Conservation (phyloP, 2,113 vertebrate genomes). For the Cygnus atratus region DNA sequence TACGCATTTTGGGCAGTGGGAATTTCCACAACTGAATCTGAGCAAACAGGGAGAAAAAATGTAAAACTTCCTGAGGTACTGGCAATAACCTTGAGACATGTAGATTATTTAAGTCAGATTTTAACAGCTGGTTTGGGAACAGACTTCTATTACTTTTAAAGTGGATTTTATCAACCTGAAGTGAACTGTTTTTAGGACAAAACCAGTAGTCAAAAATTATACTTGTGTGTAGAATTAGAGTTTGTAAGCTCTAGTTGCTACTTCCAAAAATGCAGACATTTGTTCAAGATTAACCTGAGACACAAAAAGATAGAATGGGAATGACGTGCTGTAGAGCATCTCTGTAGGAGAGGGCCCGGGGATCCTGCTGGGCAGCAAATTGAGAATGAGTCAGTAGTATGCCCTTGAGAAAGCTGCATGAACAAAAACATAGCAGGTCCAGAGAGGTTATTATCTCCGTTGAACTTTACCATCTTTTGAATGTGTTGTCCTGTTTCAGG, state of each 20-base stretch:
- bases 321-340: background rate
- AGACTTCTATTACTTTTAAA: background rate
- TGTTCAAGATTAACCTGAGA: background rate
- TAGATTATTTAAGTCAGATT: background rate
- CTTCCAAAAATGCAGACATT: background rate
- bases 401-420: background rate
- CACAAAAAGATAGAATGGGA: background rate
- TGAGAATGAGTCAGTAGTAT: background rate
- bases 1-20: background rate
- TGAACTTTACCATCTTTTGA: rapidly evolving
- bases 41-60: background rate
- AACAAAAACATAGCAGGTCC: background rate
- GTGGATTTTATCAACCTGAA: background rate
- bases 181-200: background rate
- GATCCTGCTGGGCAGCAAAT: background rate
- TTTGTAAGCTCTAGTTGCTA: background rate
- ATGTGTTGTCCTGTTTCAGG: background rate
- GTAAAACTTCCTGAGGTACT: background rate
- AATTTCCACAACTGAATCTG: background rate
- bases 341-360: background rate
- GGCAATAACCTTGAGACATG: background rate
- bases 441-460: background rate
- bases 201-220: background rate
- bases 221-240: background rate
- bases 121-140: background rate